phyloP scores from a whole-genome alignment of 2,113 vertebrate genomes.

The Halichoeres trimaculatus region DNA sequence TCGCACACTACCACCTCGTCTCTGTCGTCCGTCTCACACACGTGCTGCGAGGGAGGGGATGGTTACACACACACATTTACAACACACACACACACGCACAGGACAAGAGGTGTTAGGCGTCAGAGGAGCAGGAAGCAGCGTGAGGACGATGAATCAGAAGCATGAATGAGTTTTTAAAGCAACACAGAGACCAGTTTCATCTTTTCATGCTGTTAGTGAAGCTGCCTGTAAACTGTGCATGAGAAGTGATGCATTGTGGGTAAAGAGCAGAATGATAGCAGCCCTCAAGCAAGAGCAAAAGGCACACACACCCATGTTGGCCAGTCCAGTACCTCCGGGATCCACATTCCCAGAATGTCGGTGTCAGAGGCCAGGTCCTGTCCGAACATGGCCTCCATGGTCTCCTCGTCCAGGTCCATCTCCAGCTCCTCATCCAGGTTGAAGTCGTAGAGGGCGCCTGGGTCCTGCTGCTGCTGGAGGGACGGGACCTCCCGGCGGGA shows the following conservation, averaged over 20 bases:
- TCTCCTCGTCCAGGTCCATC: constrained; percentile 98
- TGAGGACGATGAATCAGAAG: background rate
- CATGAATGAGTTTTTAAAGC: background rate
- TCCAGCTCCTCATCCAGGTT: constrained; percentile 98
- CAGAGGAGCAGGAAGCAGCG: background rate
- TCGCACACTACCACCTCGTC: constrained; percentile 97
- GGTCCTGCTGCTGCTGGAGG: constrained; percentile 89
- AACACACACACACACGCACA: background rate
- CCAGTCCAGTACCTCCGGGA: constrained; percentile 99
- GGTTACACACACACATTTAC: background rate
- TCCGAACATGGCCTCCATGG: constrained; percentile 99
- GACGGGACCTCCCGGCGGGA: constrained; percentile 90
- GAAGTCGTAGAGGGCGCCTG: constrained; percentile 93
- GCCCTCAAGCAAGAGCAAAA: constrained; percentile 67
- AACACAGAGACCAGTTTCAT: background rate
- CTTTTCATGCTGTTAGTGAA: constrained; percentile 27
- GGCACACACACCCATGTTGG: constrained; percentile 99
- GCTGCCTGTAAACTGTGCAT: constrained; percentile 1
- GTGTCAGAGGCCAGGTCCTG: constrained; percentile 95
- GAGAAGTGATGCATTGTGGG: constrained; percentile 30
- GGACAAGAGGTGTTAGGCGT: background rate
- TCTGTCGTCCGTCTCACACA: constrained; percentile 95
- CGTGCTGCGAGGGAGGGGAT: constrained; percentile 84
- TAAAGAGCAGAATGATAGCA: constrained; percentile 31
- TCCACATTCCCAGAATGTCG: constrained; percentile 99